A percentile compares a stretch with the other conserved stretches of the same genome.
Evolutionary conservation across 2,113 vertebrate genomes (phyloP).

Genomic region (Mustela nigripes): DNA sequence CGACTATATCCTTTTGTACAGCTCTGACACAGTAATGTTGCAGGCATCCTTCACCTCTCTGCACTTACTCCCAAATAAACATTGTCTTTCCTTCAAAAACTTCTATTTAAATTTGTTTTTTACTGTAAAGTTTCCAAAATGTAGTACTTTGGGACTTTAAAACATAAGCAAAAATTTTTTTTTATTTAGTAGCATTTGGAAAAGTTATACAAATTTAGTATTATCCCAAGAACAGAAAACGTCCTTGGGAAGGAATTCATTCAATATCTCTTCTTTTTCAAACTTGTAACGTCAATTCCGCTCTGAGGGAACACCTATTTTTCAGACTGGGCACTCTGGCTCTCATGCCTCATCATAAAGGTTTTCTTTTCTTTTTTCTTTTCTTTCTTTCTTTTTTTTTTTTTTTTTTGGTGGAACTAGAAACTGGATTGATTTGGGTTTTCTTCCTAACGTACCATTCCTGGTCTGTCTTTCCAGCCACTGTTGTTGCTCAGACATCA

Average conservation of each 20-base stretch:
- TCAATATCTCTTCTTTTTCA: conserved; percentile 89
- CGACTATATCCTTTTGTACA: neutral
- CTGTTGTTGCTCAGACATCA: conserved; percentile 82
- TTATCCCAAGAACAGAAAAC: neutral
- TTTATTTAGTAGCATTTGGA: neutral
- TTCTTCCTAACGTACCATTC: conserved; percentile 92
- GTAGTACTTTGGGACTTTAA: neutral
- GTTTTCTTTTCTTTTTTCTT: conserved; percentile 90
- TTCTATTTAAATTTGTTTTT: neutral
- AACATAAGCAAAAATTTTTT: neutral
- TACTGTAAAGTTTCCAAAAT: neutral
- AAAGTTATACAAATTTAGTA: neutral
- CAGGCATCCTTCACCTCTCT: neutral
- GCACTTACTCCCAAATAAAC: neutral
- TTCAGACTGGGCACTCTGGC: conserved; percentile 89
- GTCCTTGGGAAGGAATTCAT: conserved; percentile 81
- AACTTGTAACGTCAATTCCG: conserved; percentile 91
- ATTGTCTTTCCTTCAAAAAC: neutral
- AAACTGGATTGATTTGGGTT: conserved; percentile 90
- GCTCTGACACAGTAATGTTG: neutral
- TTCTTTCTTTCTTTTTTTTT: conserved; percentile 87
- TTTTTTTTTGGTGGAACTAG: conserved; percentile 91
- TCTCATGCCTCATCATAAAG: conserved; percentile 96
- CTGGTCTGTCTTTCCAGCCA: conserved; percentile 91
- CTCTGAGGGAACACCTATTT: conserved; percentile 93